These are phyloP conservation scores for Sylvilagus floridanus DNA, from an alignment of 2,797 vertebrate genomes.

Conservation along the genomic window DNA sequence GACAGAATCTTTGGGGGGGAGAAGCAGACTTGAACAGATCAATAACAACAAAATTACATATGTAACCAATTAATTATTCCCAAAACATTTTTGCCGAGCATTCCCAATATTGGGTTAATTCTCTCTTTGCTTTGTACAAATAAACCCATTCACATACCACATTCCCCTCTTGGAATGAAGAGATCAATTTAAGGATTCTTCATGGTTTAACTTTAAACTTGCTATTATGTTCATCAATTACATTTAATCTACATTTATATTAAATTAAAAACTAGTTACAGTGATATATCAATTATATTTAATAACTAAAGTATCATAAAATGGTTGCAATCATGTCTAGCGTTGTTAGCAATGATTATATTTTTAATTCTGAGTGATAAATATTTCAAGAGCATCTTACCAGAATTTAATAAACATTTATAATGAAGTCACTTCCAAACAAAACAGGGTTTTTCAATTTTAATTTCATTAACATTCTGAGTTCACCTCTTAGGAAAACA, in stretches of 20 bases:
- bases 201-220: not conserved
- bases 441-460: constrained; percentile 46
- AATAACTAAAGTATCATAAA: constrained; percentile 13
- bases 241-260: constrained; percentile 7
- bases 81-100: not conserved
- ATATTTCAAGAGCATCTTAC: constrained; percentile 60
- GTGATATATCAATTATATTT: constrained; percentile 35
- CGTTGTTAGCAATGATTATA: constrained; percentile 42
- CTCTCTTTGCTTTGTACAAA: not conserved
- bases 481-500: constrained; percentile 30
- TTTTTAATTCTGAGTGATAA: constrained; percentile 58
- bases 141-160: not conserved
- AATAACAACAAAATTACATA: constrained; percentile 7
- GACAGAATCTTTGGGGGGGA: not conserved
- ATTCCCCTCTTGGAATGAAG: not conserved
- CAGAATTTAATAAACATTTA: constrained; percentile 68
- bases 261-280: constrained; percentile 57
- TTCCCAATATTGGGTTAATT: constrained; percentile 8
- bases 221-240: constrained; percentile 5
- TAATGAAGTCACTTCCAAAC: constrained; percentile 52
- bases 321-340: constrained; percentile 34
- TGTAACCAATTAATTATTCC: not conserved
- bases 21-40: not conserved
- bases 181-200: not conserved
- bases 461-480: constrained; percentile 65